Conservation (phyloP, 2,797 vertebrate genomes). For the Eupleurogrammus muticus region DNA sequence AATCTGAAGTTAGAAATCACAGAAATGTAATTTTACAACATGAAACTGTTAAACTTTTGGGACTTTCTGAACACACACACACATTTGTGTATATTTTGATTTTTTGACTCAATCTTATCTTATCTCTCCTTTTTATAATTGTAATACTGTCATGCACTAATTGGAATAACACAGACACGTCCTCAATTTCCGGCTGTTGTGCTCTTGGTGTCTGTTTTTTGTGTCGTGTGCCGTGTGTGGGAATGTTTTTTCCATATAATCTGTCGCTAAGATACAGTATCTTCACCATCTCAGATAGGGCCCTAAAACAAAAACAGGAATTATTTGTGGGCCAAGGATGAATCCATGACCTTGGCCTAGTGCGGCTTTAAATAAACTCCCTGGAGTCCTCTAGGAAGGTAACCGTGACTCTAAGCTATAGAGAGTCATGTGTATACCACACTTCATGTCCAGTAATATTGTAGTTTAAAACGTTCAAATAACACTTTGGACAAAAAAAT, state of each 20-base stretch:
- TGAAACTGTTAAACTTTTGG: no score
- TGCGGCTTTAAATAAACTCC: constrained; percentile 30
- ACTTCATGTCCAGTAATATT: background rate
- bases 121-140: no score
- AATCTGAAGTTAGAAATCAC: background rate
- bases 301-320: constrained; percentile 50
- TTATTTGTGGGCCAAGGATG: constrained; percentile 32
- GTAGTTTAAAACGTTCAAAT: background rate
- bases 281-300: background rate
- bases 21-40: no score
- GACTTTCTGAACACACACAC: no score
- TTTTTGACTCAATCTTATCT: no score
- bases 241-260: constrained; percentile 25
- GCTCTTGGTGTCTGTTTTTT: no score
- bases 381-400: background rate
- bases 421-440: background rate
- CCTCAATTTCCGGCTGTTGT: no score
- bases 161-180: no score
- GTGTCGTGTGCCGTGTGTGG: constrained; percentile 25
- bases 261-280: constrained; percentile 31
- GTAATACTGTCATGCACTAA: no score
- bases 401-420: constrained; percentile 4
- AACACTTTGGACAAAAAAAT: background rate
- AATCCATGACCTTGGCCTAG: constrained; percentile 25
- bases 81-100: no score